Base-by-base conservation (phyloP, 2,888 invertebrate genomes). In the Paralinhomoeus sp. region DNA sequence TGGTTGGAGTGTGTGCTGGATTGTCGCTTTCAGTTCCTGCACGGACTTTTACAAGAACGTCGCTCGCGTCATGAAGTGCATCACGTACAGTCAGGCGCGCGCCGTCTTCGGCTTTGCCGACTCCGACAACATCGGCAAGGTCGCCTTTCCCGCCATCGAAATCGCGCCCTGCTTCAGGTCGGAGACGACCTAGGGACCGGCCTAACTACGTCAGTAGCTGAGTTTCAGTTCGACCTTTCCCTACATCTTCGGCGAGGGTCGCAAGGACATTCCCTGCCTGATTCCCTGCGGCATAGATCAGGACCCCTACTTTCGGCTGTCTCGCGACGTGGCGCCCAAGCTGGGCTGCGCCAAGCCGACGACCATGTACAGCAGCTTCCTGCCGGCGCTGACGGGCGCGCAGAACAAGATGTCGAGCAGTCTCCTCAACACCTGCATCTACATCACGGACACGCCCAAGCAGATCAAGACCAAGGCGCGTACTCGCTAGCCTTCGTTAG, bases 261-360 rank as follows among this genome's bases (percentile, higher is more conserved):
- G 75, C 57, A 76, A 77, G 56, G 73, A 77, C 53, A 70, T 85
- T 40, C 76, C 75, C 3, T 79, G 79, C 57, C 70, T 87, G 2
- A 87, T 97, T 50, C 97, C 97, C 0, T 97, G 97, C 67, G 97
- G 89, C 12, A 97, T 97, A 52, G 97, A 99, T 70, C 97, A 97
- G 72, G 97, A 99, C 69, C 97, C 97, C 0, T 99, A 93, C 67
- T 99, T 99, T 67, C 74, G 97, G 31, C 89, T 99, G 91, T 80
- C 87, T 0, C 73, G 97, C 43, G 97, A 99, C 67, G 89, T 91
- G n/a, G 85, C 91, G 0, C 85, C 91, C 0, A 73, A 78, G 15
- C 67, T 99, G 17, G 79, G 83, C 54, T 72, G 75, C 64, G 75
- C 76, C 18, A 84, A 99, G 65, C 85, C 97, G 44, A 74, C 89